Evolutionary conservation across 2,888 invertebrate species (phyloP).

Genomic region (Cantharis lateralis): DNA sequence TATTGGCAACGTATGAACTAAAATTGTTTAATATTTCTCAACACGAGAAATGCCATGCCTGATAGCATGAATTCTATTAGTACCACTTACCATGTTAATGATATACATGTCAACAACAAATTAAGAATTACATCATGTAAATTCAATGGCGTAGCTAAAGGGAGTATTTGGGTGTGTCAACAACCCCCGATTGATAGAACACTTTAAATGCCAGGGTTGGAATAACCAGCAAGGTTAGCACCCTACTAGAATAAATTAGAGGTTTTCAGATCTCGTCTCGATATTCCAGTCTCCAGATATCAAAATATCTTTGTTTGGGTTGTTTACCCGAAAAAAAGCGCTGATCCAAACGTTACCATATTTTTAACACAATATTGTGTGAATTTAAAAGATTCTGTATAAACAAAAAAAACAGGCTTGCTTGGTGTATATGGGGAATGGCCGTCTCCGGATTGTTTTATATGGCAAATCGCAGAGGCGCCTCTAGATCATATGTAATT

Average conservation of each 20-base stretch:
- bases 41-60: background rate
- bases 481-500: constrained; percentile 24
- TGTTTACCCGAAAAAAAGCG: too few relatives aligned
- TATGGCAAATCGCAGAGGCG: constrained; percentile 10
- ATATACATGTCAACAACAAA: background rate
- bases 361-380: too few relatives aligned
- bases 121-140: background rate
- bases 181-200: too few relatives aligned
- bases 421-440: constrained; percentile 8
- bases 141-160: background rate
- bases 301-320: too few relatives aligned
- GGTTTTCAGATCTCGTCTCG: too few relatives aligned
- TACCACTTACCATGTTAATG: background rate
- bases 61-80: background rate
- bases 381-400: too few relatives aligned
- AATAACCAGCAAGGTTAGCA: too few relatives aligned
- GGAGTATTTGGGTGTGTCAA: too few relatives aligned
- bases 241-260: too few relatives aligned
- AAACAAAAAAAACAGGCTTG: background rate
- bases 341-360: too few relatives aligned
- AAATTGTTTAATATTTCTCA: background rate
- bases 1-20: background rate
- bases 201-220: too few relatives aligned
- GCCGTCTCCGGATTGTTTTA: constrained; percentile 5
- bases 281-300: too few relatives aligned